A percentile compares a stretch with the other conserved stretches of the same genome.
Evolutionary conservation across 2,797 vertebrate species (phyloP).

Genomic region (Phoebastria nigripes): DNA sequence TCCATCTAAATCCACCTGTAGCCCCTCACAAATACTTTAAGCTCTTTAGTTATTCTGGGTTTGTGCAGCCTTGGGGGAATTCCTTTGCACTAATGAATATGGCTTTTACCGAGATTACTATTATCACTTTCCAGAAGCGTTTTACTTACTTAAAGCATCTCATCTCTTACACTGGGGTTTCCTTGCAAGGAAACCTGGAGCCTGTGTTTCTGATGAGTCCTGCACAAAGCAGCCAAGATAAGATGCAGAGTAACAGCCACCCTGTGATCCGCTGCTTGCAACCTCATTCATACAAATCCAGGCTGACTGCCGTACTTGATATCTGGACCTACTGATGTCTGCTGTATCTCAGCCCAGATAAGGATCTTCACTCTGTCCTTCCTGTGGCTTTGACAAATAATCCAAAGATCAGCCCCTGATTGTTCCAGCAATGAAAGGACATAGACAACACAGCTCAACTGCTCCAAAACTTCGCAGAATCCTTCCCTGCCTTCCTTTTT

Average conservation of each 20-base stretch:
- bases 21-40: background rate
- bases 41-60: background rate
- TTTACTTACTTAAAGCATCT: background rate
- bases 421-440: background rate
- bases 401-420: background rate
- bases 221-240: background rate
- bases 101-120: background rate
- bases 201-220: background rate
- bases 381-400: background rate
- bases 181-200: background rate
- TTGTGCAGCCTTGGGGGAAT: background rate
- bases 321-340: background rate
- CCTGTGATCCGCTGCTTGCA: fast-evolving
- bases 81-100: background rate
- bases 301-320: background rate
- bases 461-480: background rate
- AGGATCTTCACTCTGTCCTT: background rate
- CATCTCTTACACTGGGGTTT: background rate
- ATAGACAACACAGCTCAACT: background rate
- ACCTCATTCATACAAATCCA: background rate
- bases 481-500: background rate
- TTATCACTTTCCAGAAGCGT: background rate
- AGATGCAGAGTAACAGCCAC: background rate
- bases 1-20: background rate
- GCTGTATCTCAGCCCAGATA: background rate